Base-by-base conservation (phyloP, 2,113 vertebrate species). In the Sprattus sprattus region DNA sequence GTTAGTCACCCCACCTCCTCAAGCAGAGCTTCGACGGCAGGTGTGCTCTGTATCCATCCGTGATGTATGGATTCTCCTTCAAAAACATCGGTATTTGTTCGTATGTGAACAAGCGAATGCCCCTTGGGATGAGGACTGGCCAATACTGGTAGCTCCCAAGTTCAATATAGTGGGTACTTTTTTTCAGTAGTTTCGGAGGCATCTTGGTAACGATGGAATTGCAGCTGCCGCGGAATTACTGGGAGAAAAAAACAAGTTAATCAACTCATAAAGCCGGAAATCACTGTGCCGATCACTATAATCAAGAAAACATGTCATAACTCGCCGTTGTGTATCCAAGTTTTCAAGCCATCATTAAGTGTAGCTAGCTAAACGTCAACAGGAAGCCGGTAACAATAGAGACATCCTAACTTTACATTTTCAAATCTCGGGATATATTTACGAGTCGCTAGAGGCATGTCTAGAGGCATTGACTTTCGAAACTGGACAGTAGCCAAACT, bases 41-140 rank as follows among this genome's bases (percentile, higher is more conserved):
- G 91, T 98, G 98, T 75, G 98, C 98, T 90, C 98, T 94, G 95
- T 99, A 99, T 82, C 98, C 98, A 57, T 98, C 98, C 5, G 98
- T 99, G 94, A 99, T 99, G 93, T 97, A 99, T 0, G 98, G 98
- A 92, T 99, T 99, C 91, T 99, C 97, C 91, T 96, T 97, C 50
- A 99, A 96, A 89, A 98, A 98, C 52, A 96, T 92, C 2, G 98
- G 98, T 90, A 99, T 97, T 94, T 99, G 98, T 89, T 99, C 97
- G 71, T 97, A 99, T 20, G 97, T 98, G 94, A 99, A 99, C 9
- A 99, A 94, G 6, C 97, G 94, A 87, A 99, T 99, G 78, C 97
- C 97, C 86, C 97, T 95, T 25, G 98, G 97, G 54, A 98, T 92
- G 82, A 99, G 93, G 80, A 99, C 97, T 0, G 98, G 97, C 98